Conservation (phyloP, 64 coral and sea anemone species). For the Montipora cactus region DNA sequence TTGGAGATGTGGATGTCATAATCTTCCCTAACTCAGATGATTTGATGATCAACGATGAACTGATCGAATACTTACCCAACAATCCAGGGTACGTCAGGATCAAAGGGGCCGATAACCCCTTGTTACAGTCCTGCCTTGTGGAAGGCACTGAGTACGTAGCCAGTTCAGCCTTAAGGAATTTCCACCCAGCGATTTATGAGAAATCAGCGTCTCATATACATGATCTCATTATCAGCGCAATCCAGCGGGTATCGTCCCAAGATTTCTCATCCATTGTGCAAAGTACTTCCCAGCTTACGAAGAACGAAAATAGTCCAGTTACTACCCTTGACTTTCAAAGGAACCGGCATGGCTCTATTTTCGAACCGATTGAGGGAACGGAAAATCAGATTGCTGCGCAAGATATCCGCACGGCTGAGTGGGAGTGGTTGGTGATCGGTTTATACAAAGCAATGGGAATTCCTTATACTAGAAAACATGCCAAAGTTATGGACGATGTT, state of each 20-base stretch:
- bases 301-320: not conserved
- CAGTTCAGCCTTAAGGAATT: slow-evolving; percentile 59
- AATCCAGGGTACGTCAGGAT: slow-evolving; percentile 64
- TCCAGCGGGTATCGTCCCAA: not conserved
- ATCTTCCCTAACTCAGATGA: not conserved
- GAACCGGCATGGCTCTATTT: too few relatives aligned
- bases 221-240: not conserved
- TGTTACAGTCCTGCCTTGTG: slow-evolving; percentile 72
- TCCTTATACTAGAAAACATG: slow-evolving; percentile 4
- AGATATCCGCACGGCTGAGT: not conserved
- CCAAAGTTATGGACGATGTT: not conserved
- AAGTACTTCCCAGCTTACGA: not conserved
- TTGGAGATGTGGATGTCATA: slow-evolving; percentile 61
- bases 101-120: slow-evolving; percentile 57
- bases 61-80: slow-evolving; percentile 33
- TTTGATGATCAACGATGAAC: slow-evolving; percentile 19
- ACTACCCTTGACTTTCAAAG: not conserved
- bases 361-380: too few relatives aligned
- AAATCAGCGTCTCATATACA: not conserved
- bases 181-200: slow-evolving; percentile 65
- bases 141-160: slow-evolving; percentile 69
- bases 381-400: not conserved
- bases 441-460: not conserved
- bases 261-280: not conserved
- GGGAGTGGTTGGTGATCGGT: not conserved